Conservation (phyloP, 1,140 invertebrate genomes). For the Bombus picipes region DNA sequence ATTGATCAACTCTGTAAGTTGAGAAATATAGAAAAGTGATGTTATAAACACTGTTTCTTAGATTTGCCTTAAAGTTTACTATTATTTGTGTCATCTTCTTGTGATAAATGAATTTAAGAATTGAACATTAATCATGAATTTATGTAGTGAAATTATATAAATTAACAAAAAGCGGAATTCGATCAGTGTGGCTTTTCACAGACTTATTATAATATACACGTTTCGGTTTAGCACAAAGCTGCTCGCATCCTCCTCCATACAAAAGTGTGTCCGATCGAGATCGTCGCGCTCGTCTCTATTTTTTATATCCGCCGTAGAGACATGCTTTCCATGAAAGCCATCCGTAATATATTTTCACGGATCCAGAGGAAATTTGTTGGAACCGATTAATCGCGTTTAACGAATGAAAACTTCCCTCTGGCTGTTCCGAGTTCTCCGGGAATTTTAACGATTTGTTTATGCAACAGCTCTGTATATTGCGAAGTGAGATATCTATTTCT, state of each 20-base stretch:
- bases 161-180: background rate
- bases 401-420: background rate
- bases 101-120: background rate
- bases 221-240: constrained; percentile 34
- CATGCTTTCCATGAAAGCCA: constrained; percentile 61
- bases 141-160: background rate
- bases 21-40: background rate
- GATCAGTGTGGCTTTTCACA: background rate
- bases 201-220: too few relatives aligned
- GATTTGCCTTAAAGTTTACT: background rate
- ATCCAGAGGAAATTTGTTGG: background rate
- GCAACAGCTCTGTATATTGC: background rate
- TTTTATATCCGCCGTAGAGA: constrained; percentile 3
- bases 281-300: constrained; percentile 16
- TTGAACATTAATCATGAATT: background rate
- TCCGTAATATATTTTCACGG: background rate
- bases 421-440: background rate
- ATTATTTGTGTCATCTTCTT: background rate
- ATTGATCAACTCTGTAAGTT: background rate
- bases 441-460: background rate
- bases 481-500: background rate
- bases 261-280: background rate
- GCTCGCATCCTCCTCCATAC: background rate
- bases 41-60: background rate
- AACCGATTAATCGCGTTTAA: background rate